A percentile compares a stretch with the other conserved stretches of the same genome.
Evolutionary conservation across 2,113 vertebrate species (phyloP).

Genomic region (Hemichromis elongatus): DNA sequence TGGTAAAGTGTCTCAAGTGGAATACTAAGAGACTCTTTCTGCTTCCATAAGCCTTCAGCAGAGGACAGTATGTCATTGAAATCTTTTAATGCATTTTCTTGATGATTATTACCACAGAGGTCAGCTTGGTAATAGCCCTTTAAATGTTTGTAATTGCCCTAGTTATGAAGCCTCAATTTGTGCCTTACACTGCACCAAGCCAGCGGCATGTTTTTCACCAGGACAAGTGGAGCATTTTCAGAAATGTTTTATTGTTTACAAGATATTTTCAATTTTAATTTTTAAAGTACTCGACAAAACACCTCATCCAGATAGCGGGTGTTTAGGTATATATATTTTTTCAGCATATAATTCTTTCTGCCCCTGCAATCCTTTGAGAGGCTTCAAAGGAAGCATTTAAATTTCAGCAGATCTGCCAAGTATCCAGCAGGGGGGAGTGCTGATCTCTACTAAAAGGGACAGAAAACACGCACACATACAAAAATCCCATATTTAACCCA

Average conservation of each 20-base stretch:
- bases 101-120: constrained; percentile 4
- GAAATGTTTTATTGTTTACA: not conserved
- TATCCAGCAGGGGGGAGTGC: constrained; percentile 69
- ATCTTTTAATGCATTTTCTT: constrained; percentile 2
- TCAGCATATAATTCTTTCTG: not conserved
- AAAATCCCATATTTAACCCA: not conserved
- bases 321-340: not conserved
- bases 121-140: constrained; percentile 13
- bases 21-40: constrained; percentile 52
- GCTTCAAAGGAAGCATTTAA: not conserved
- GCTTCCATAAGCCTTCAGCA: not conserved
- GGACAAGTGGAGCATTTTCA: not conserved
- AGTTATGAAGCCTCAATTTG: not conserved
- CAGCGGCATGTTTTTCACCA: not conserved
- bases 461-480: not conserved
- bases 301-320: not conserved
- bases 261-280: not conserved
- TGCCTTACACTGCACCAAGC: not conserved
- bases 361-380: not conserved
- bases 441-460: constrained; percentile 58
- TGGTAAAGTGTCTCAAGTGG: constrained; percentile 38
- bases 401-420: constrained; percentile 1
- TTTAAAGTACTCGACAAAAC: not conserved
- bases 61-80: not conserved
- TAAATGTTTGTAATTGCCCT: constrained; percentile 15